A percentile compares a stretch with the other conserved stretches of the same genome.
phyloP scores from a whole-genome alignment of 2,888 invertebrate species.

The Amblyjoppa fuscipennis region DNA sequence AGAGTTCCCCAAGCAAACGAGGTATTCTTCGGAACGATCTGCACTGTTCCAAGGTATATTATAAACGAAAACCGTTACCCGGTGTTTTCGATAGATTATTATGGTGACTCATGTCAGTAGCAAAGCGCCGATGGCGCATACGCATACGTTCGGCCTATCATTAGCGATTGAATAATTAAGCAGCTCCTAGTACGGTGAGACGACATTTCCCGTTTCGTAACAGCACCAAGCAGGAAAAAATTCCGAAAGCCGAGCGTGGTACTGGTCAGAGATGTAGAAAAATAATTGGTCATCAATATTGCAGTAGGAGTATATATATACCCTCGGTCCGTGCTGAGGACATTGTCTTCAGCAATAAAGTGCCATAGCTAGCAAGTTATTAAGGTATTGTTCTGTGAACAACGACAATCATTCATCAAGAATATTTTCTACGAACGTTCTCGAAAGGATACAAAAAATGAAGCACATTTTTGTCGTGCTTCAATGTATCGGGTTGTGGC shows the following conservation, averaged over 20 bases:
- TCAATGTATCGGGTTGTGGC: constrained; percentile 65
- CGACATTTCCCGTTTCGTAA: not conserved
- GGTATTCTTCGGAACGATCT: not conserved
- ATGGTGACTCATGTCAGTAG: not conserved
- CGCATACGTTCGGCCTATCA: not conserved
- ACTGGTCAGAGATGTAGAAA: not conserved
- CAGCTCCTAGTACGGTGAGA: not conserved
- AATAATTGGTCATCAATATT: not conserved
- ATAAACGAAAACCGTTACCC: not conserved
- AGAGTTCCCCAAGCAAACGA: not conserved
- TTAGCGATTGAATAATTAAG: constrained; percentile 10
- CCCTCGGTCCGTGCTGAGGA: not conserved
- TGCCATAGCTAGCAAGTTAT: not conserved
- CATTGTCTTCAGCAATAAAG: not conserved
- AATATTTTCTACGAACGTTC: not conserved
- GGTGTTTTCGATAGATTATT: not conserved
- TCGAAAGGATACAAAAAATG: constrained; percentile 14
- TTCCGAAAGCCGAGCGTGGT: not conserved
- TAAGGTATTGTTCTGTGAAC: not conserved
- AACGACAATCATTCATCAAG: not conserved
- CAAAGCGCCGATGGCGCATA: not conserved
- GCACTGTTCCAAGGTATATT: not conserved
- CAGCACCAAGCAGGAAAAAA: not conserved
- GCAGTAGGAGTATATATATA: not conserved
- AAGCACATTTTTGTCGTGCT: constrained; percentile 7